Percentiles rank a stretch among this genome's conserved stretches.
These are phyloP conservation scores for Vanessa cardui DNA, from an alignment of 2,888 invertebrate genomes.

Conservation along the genomic window DNA sequence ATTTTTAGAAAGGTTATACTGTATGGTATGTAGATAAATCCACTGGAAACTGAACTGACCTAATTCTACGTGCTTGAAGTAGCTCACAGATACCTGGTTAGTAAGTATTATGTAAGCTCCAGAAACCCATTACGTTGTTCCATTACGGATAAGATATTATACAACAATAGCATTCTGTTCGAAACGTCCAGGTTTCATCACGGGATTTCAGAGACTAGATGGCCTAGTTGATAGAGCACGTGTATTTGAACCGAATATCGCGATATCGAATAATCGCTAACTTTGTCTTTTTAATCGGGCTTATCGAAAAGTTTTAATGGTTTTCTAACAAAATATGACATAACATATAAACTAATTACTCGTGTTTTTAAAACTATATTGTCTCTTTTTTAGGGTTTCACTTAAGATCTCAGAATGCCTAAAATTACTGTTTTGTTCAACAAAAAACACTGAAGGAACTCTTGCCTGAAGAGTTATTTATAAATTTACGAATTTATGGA, in stretches of 20 bases:
- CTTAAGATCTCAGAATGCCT: too few species aligned
- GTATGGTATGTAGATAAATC: background rate
- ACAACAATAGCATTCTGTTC: background rate
- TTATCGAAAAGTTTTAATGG: too few species aligned
- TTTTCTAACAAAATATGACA: too few species aligned
- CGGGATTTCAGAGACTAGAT: background rate
- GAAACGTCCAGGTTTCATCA: background rate
- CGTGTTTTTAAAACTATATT: too few species aligned
- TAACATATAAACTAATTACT: too few species aligned
- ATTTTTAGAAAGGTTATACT: background rate
- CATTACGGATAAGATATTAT: background rate
- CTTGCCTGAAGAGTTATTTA: too few species aligned
- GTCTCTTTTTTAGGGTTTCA: too few species aligned
- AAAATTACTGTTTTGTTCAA: too few species aligned
- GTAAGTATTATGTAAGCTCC: background rate
- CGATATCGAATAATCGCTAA: background rate
- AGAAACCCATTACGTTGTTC: background rate
- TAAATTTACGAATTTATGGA: too few species aligned
- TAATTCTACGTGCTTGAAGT: background rate
- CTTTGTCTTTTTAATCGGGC: too few species aligned
- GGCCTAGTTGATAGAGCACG: background rate
- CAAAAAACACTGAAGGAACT: too few species aligned
- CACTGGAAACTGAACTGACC: background rate
- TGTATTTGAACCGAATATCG: background rate
- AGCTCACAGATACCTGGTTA: background rate